These are phyloP conservation scores for Lepas anatifera DNA, from an alignment of 2,888 invertebrate species.

Conservation along the genomic window DNA sequence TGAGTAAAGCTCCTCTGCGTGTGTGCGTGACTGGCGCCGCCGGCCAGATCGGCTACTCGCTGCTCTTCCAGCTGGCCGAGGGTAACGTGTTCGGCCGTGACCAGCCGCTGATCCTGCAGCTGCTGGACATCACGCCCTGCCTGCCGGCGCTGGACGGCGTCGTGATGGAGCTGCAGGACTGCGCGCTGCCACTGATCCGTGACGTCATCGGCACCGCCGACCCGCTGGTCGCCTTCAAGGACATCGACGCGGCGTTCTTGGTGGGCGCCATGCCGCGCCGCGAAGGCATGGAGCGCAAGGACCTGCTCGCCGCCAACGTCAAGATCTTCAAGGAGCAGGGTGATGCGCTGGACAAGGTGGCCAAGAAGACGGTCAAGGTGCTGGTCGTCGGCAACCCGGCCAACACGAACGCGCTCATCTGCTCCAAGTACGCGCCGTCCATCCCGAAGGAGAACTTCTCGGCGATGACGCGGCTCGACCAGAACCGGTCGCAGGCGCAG, in stretches of 20 bases:
- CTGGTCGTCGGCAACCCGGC: slow-evolving; percentile 99
- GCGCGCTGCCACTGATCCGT: slow-evolving; percentile 61
- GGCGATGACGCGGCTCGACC: slow-evolving; percentile 96
- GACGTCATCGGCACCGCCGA: slow-evolving; percentile 75
- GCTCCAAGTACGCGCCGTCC: slow-evolving; percentile 87
- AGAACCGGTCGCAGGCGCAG: slow-evolving; percentile 68
- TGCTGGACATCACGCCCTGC: slow-evolving; percentile 92
- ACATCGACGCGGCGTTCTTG: slow-evolving; percentile 89
- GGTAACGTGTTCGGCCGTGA: slow-evolving; percentile 88
- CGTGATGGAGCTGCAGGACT: slow-evolving; percentile 93
- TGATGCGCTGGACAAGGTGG: slow-evolving; percentile 75
- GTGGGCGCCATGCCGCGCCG: slow-evolving; percentile 97
- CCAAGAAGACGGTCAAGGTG: slow-evolving; percentile 85
- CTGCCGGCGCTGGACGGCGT: slow-evolving; percentile 95
- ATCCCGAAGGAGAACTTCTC: slow-evolving; percentile 94
- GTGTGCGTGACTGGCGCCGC: slow-evolving; percentile 97
- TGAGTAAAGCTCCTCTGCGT: slow-evolving; percentile 50
- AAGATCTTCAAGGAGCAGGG: slow-evolving; percentile 95
- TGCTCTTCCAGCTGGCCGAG: slow-evolving; percentile 85
- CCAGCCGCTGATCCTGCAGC: slow-evolving; percentile 72
- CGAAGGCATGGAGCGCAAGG: slow-evolving; percentile 98
- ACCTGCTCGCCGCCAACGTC: slow-evolving; percentile 91
- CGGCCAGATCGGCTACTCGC: slow-evolving; percentile 96
- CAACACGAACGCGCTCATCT: slow-evolving; percentile 94
- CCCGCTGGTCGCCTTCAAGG: slow-evolving; percentile 83